phyloP scores from a whole-genome alignment of 2,888 invertebrate genomes.

The Disparrhopalites patrizii region DNA sequence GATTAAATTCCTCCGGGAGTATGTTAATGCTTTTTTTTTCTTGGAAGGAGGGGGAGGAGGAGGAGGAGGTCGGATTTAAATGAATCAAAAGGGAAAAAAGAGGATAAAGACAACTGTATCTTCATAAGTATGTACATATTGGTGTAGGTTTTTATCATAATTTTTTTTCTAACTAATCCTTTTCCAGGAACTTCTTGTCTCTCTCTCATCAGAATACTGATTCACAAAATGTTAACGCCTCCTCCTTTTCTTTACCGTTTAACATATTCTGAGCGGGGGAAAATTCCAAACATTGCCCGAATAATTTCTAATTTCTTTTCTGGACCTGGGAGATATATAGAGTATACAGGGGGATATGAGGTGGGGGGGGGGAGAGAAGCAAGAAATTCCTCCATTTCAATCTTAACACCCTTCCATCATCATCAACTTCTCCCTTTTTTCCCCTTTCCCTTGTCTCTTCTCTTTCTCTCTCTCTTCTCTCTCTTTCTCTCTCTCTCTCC shows the following conservation, averaged over 20 bases:
- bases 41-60: not conserved
- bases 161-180: not conserved
- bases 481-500: too few relatives aligned
- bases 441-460: too few relatives aligned
- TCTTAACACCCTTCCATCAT: slow-evolving; percentile 33
- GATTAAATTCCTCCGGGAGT: too few relatives aligned
- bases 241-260: not conserved
- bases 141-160: not conserved
- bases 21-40: too few relatives aligned
- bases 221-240: not conserved
- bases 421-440: not conserved
- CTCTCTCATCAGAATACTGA: not conserved
- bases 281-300: slow-evolving; percentile 34
- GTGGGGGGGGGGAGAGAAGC: too few relatives aligned
- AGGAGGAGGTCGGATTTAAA: not conserved
- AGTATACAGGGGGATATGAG: too few relatives aligned
- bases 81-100: not conserved
- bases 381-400: slow-evolving; percentile 32
- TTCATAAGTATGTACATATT: not conserved
- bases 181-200: not conserved
- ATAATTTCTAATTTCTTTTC: slow-evolving; percentile 32
- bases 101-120: not conserved
- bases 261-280: not conserved
- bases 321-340: too few relatives aligned
- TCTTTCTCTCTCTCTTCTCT: too few relatives aligned